phyloP scores from a whole-genome alignment of 2,113 vertebrate species.

The Columba janthina region DNA sequence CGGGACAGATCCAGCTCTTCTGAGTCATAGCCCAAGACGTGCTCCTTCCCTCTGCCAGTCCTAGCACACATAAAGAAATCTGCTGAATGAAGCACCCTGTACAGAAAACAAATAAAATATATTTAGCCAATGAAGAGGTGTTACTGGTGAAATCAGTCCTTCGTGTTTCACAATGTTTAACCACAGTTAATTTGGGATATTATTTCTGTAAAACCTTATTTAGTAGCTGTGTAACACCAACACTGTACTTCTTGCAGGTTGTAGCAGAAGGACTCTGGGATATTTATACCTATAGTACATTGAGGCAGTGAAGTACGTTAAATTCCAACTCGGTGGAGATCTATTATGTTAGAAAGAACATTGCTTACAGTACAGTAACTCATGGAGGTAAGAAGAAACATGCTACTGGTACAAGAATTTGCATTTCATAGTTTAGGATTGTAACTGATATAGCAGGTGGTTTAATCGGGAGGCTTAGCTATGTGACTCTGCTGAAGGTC shows the following conservation, averaged over 20 bases:
- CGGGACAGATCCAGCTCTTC: not conserved
- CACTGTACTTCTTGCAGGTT: not conserved
- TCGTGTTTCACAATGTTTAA: not conserved
- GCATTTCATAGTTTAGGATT: not conserved
- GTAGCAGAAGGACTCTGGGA: not conserved
- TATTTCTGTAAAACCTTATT: not conserved
- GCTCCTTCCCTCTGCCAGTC: not conserved
- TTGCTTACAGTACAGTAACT: constrained; percentile 26
- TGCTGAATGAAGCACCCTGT: not conserved
- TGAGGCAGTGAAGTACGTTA: not conserved
- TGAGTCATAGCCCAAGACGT: not conserved
- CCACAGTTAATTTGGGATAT: not conserved
- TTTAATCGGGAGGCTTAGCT: not conserved
- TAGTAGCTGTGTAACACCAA: not conserved
- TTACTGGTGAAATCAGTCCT: not conserved
- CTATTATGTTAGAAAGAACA: constrained; percentile 38
- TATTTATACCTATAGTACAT: constrained; percentile 9
- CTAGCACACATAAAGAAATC: not conserved
- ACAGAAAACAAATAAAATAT: not conserved
- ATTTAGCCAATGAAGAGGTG: not conserved
- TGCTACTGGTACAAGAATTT: constrained; percentile 2
- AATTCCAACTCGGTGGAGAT: constrained; percentile 41
- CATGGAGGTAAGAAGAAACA: constrained; percentile 27
- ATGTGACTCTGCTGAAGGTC: constrained; percentile 1
- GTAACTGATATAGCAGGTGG: not conserved